Percentiles rank a stretch among this genome's conserved stretches.
These are phyloP conservation scores for Lithosia quadra DNA, from an alignment of 2,888 invertebrate genomes.

Conservation along the genomic window DNA sequence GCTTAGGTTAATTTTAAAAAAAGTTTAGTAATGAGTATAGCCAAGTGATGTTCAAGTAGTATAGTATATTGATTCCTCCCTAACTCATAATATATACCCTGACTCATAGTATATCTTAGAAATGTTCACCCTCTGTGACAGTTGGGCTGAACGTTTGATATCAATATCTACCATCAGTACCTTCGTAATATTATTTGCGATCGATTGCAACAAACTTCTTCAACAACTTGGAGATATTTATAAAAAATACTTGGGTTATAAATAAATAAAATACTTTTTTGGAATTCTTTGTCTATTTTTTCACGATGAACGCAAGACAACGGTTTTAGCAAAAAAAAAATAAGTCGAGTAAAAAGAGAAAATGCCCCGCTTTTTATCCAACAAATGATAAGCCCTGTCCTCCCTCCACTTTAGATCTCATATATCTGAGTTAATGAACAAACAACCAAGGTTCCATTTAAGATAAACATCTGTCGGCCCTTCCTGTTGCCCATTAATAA, in stretches of 20 bases:
- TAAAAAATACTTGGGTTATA: too few species aligned
- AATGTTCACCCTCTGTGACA: background rate
- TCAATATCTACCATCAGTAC: too few species aligned
- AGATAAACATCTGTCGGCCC: slow-evolving; percentile 23
- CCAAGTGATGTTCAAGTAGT: background rate
- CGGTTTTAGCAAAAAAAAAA: too few species aligned
- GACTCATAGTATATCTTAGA: background rate
- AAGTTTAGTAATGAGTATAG: background rate
- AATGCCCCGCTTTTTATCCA: background rate
- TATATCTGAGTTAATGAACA: slow-evolving; percentile 13
- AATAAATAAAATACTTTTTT: too few species aligned
- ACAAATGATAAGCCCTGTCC: background rate
- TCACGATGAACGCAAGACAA: too few species aligned
- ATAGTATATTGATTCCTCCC: background rate
- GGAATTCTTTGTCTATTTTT: too few species aligned
- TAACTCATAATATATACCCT: too few species aligned
- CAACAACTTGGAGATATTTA: too few species aligned
- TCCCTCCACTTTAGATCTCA: slow-evolving; percentile 1
- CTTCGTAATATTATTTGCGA: background rate
- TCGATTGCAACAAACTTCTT: too few species aligned
- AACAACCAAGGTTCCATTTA: slow-evolving; percentile 15
- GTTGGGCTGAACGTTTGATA: background rate
- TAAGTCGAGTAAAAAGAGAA: background rate
- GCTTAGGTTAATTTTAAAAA: too few species aligned
- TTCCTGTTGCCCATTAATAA: slow-evolving; percentile 14